Conservation (phyloP, 2,797 vertebrate genomes). For the Xyrichtys novacula region DNA sequence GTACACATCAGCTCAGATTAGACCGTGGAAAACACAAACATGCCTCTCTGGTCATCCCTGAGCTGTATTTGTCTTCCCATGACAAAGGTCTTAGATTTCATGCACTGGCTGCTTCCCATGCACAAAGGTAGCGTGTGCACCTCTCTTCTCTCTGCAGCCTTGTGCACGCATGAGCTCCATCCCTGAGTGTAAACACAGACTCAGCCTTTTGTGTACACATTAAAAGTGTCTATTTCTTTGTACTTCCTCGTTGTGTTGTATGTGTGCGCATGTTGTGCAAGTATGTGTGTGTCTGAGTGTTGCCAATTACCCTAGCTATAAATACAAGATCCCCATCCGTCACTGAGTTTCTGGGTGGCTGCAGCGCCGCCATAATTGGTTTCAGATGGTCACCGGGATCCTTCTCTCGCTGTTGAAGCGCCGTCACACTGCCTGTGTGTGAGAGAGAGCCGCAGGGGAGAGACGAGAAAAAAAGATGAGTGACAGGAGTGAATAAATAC, state of each 20-base stretch:
- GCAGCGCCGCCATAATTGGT: conserved; percentile 94
- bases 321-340: conserved; percentile 98
- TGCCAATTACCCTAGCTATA: conserved; percentile 99
- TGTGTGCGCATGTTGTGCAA: conserved; percentile 53
- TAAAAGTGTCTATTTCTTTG: conserved; percentile 75
- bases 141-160: conserved; percentile 51
- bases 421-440: conserved; percentile 86
- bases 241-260: conserved; percentile 50
- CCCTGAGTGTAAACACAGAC: conserved; percentile 72
- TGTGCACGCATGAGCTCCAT: conserved; percentile 52
- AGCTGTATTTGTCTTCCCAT: conserved; percentile 69
- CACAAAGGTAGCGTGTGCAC: conserved; percentile 47
- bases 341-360: conserved; percentile 98
- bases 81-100: conserved; percentile 74
- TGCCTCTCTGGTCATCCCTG: conserved; percentile 53
- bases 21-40: conserved; percentile 76
- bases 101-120: conserved; percentile 39
- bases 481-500: conserved; percentile 87
- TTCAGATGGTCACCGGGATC: conserved; percentile 92
- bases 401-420: conserved; percentile 82
- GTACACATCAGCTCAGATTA: conserved; percentile 81
- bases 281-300: conserved; percentile 86
- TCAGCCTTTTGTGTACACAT: conserved; percentile 58
- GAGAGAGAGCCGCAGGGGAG: conserved; percentile 90
- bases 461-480: conserved; percentile 79